These are phyloP conservation scores for Clepsis dumicolana DNA, from an alignment of 2,888 invertebrate genomes.

Conservation along the genomic window DNA sequence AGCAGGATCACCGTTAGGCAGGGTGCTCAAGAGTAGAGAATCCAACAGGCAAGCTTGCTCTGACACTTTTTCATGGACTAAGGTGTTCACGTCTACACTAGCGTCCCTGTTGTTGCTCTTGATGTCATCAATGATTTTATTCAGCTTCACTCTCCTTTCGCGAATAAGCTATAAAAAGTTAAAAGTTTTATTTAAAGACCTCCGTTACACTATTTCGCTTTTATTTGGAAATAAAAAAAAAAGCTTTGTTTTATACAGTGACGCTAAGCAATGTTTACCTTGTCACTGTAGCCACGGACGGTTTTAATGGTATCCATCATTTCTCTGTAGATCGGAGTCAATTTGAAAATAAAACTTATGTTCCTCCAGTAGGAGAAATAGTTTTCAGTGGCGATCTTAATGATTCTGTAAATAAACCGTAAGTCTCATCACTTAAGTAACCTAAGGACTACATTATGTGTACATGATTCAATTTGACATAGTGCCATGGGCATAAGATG, in stretches of 20 bases:
- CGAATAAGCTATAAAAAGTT: constrained; percentile 49
- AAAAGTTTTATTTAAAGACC: not conserved
- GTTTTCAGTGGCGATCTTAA: constrained; percentile 52
- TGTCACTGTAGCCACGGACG: constrained; percentile 49
- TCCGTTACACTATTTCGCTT: not conserved
- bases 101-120: constrained; percentile 52
- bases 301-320: constrained; percentile 53
- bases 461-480: no score
- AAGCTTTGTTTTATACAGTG: not conserved
- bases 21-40: constrained; percentile 52
- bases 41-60: constrained; percentile 53
- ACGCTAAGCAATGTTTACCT: constrained; percentile 45
- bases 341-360: constrained; percentile 50
- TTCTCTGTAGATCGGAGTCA: constrained; percentile 53
- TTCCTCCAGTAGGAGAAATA: constrained; percentile 60
- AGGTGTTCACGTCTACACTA: constrained; percentile 40
- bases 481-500: not conserved
- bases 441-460: no score
- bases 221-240: not conserved
- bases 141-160: constrained; percentile 49
- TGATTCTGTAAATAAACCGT: constrained; percentile 48
- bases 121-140: constrained; percentile 49
- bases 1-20: constrained; percentile 50
- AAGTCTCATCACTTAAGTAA: not conserved
- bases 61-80: constrained; percentile 48